A percentile compares a stretch with the other conserved stretches of the same genome.
Conservation (phyloP, 2,888 invertebrate species). For the Hirtodrosophila alboralis region DNA sequence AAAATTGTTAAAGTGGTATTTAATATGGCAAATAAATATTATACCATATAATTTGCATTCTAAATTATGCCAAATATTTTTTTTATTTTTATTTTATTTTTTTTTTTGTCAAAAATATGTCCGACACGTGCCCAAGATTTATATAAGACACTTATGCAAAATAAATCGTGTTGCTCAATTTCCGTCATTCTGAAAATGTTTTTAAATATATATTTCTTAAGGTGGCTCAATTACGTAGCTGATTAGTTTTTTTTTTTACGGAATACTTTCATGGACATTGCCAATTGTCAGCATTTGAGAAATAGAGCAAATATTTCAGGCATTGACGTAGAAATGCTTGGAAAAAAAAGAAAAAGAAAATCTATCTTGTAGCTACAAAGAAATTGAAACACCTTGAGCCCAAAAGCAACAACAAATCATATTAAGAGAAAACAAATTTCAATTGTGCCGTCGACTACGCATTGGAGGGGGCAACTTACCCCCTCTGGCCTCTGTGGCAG, state of each 20-base stretch:
- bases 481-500: too few species aligned
- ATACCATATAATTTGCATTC: too few species aligned
- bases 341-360: constrained; percentile 29
- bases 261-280: constrained; percentile 22
- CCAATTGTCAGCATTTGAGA: constrained; percentile 65
- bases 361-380: constrained; percentile 20
- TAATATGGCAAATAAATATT: too few species aligned
- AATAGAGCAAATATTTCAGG: constrained; percentile 63
- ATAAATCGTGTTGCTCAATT: constrained; percentile 34
- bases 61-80: too few species aligned
- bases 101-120: constrained; percentile 13
- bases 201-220: constrained; percentile 26
- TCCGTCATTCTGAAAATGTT: constrained; percentile 33
- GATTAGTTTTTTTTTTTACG: constrained; percentile 19
- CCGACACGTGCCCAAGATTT: constrained; percentile 57
- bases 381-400: constrained; percentile 60
- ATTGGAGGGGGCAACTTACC: not conserved
- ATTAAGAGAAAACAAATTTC: constrained; percentile 47
- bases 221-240: constrained; percentile 41
- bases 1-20: too few species aligned
- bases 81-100: not conserved
- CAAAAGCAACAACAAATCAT: constrained; percentile 15
- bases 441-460: constrained; percentile 48
- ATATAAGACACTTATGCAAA: constrained; percentile 43
- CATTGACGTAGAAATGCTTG: constrained; percentile 65